Conservation (phyloP, 2,888 invertebrate species). For the Spialia ferax region DNA sequence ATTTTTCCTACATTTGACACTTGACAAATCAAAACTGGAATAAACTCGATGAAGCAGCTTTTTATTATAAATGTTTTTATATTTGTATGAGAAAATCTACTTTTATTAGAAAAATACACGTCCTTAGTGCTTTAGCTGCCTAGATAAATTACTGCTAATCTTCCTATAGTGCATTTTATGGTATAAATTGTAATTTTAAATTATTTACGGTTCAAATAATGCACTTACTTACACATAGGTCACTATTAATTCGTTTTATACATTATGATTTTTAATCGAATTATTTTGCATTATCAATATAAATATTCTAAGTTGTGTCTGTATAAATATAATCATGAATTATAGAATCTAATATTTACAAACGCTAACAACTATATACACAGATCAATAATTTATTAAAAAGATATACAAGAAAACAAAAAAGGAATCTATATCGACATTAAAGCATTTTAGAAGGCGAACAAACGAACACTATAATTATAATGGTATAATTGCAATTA, state of each 20-base stretch:
- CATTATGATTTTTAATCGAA: slow-evolving; percentile 57
- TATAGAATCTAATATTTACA: slow-evolving; percentile 64
- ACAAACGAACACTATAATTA: slow-evolving; percentile 73
- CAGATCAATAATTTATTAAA: slow-evolving; percentile 73
- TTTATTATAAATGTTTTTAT: slow-evolving; percentile 48
- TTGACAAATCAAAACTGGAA: slow-evolving; percentile 53
- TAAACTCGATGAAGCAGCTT: slow-evolving; percentile 73
- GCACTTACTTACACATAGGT: slow-evolving; percentile 51
- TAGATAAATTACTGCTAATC: slow-evolving; percentile 57
- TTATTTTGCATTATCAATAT: slow-evolving; percentile 56
- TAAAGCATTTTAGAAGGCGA: slow-evolving; percentile 85
- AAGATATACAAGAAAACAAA: slow-evolving; percentile 53
- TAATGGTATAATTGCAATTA: slow-evolving; percentile 17
- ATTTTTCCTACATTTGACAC: neutral
- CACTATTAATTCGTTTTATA: slow-evolving; percentile 33
- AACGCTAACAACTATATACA: slow-evolving; percentile 81
- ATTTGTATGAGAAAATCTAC: slow-evolving; percentile 65
- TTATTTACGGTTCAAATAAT: slow-evolving; percentile 62
- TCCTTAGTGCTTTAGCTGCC: slow-evolving; percentile 79
- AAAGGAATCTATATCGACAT: slow-evolving; percentile 72
- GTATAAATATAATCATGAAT: slow-evolving; percentile 74
- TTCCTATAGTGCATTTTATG: slow-evolving; percentile 61
- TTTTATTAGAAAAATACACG: slow-evolving; percentile 83
- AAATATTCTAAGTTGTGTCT: slow-evolving; percentile 48
- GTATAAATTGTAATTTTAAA: slow-evolving; percentile 59